These are phyloP conservation scores for Hypomecis punctinalis DNA, from an alignment of 2,888 invertebrate genomes.

Conservation along the genomic window DNA sequence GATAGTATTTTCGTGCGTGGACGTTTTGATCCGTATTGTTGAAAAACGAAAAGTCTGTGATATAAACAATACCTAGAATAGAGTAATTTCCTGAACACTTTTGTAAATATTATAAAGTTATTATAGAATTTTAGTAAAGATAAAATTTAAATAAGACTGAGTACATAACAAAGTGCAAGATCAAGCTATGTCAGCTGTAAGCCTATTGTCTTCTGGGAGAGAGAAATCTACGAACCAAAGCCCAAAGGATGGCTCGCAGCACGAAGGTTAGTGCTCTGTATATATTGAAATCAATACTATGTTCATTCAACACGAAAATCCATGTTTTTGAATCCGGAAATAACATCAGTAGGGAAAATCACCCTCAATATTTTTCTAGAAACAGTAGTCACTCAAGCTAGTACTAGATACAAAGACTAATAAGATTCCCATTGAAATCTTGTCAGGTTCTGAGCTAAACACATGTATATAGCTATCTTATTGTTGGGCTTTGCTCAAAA, in stretches of 20 bases:
- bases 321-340: not conserved
- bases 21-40: constrained; percentile 86
- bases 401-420: not conserved
- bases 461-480: not conserved
- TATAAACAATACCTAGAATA: constrained; percentile 85
- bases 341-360: constrained; percentile 9
- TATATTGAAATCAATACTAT: constrained; percentile 1
- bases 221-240: constrained; percentile 79
- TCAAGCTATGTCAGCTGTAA: constrained; percentile 84
- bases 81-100: constrained; percentile 81
- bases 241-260: constrained; percentile 74
- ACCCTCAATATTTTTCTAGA: constrained; percentile 24
- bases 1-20: constrained; percentile 84
- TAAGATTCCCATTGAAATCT: constrained; percentile 11
- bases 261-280: constrained; percentile 67
- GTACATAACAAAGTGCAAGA: constrained; percentile 68
- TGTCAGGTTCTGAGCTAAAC: constrained; percentile 5
- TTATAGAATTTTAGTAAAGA: constrained; percentile 80
- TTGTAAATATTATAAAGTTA: constrained; percentile 83
- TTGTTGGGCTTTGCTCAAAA: not conserved
- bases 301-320: not conserved
- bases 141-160: constrained; percentile 84
- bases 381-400: not conserved
- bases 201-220: constrained; percentile 79
- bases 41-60: constrained; percentile 87